Evolutionary conservation across 2,797 vertebrate genomes (phyloP).

Genomic region (Tokudaia tokunoshimensis): DNA sequence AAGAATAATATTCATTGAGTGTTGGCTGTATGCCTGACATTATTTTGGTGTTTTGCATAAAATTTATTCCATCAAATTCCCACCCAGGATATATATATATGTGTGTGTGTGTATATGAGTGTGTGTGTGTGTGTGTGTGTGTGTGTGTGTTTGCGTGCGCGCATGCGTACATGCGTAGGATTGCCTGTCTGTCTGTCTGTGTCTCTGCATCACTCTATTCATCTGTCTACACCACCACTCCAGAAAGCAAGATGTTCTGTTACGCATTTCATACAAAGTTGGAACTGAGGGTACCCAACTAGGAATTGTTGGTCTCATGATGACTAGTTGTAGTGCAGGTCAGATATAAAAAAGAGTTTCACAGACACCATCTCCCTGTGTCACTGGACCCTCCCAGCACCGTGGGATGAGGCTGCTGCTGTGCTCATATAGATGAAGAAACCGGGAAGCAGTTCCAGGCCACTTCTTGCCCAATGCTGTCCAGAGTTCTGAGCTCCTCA

Average conservation of each 20-base stretch:
- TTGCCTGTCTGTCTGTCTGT: background rate
- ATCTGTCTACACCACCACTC: too few relatives aligned
- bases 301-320: background rate
- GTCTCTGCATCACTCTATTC: background rate
- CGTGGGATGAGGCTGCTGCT: too few relatives aligned
- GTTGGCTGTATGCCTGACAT: background rate
- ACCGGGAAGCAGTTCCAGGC: background rate
- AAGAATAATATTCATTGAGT: background rate
- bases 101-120: background rate
- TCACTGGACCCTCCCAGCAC: background rate
- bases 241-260: background rate
- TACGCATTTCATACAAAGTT: background rate
- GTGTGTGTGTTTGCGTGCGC: too few relatives aligned
- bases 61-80: background rate
- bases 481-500: background rate
- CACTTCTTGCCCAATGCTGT: background rate
- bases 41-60: background rate
- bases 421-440: background rate
- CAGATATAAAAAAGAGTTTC: background rate
- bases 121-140: background rate
- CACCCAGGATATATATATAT: background rate
- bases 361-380: fast-evolving
- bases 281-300: background rate
- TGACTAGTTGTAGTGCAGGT: background rate
- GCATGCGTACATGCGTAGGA: background rate